Base-by-base conservation (phyloP, 2,113 vertebrate genomes). In the Pollimyrus isidori region DNA sequence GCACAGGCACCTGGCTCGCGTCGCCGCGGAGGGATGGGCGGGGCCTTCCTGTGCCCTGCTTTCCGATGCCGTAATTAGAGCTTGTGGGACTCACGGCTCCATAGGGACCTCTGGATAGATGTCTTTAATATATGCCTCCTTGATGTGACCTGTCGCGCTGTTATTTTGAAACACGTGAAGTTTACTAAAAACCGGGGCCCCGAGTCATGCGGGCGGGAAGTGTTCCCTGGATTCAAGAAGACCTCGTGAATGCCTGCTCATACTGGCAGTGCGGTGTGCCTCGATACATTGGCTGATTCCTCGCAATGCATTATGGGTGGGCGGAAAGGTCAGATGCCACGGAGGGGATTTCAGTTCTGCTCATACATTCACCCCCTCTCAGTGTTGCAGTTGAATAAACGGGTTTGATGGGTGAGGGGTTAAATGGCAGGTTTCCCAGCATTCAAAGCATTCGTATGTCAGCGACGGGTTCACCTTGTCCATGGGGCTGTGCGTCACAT, bases 21-120 rank as follows among this genome's bases (percentile, higher is more conserved):
- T 48, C 17, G 19, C 19, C 45, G 19, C 23, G 23, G 19, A 17
- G 21, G 15, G 9, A 15, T 21, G 50, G 50, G 30, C 0, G 49
- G n/a, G 49, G 49, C 48, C 49, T 52, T 15, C 23, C 15, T 26
- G 48, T 45, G 88, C 52, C 49, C 88, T 73, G 88, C 88, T 89
- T 89, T 89, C 73, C 21, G 30, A 56, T 21, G 73, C 48, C 53
- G 39, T 56, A 89, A 82, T 82, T 82, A 89, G 88, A 50, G 26
- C 49, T 13, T 56, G 39, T 21, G 69, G 30, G 50, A 56, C 19
- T 30, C 7, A 89, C 11, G 26, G 30, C 17, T 73, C 69, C 17
- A 6, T 7, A 39, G 15, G 26, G 49, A 10, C 49, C 42, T 84
- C 82, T 48, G 19, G 23, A 84, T 84, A 84, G 35, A 84, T 39